phyloP scores from a whole-genome alignment of 64 coral and sea anemone genomes.

The Montipora capricornis region DNA sequence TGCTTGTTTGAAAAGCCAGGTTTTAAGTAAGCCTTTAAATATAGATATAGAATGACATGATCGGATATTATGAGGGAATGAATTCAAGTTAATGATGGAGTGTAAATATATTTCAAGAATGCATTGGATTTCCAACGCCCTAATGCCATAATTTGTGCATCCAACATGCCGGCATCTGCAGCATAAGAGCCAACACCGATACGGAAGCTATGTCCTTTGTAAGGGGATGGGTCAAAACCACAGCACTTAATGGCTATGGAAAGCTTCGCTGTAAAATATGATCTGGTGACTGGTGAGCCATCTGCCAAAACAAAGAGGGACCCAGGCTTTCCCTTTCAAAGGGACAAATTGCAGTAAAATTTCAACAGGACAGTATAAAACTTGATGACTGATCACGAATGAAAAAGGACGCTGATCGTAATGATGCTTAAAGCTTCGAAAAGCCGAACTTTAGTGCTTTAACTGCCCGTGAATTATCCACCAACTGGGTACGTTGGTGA shows the following conservation, averaged over 20 bases:
- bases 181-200: conserved; percentile 47
- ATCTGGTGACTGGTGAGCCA: conserved; percentile 9
- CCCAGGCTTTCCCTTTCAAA: background rate
- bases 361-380: too few species aligned
- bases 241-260: conserved; percentile 7
- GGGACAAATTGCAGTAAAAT: background rate
- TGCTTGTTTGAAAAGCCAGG: too few species aligned
- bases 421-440: background rate
- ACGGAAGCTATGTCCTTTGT: conserved; percentile 51
- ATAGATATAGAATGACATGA: too few species aligned
- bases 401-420: conserved; percentile 19
- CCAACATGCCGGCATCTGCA: conserved; percentile 26
- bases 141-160: conserved; percentile 32
- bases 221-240: conserved; percentile 9
- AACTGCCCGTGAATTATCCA: too few species aligned
- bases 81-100: background rate
- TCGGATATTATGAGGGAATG: too few species aligned
- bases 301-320: conserved; percentile 3
- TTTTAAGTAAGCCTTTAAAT: too few species aligned
- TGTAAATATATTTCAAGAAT: conserved; percentile 26
- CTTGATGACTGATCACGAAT: too few species aligned
- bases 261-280: background rate
- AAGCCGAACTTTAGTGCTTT: background rate
- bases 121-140: conserved; percentile 47
- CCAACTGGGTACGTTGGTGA: background rate